Evolutionary conservation across 2,113 vertebrate species (phyloP).

Genomic region (Anseranas semipalmata): DNA sequence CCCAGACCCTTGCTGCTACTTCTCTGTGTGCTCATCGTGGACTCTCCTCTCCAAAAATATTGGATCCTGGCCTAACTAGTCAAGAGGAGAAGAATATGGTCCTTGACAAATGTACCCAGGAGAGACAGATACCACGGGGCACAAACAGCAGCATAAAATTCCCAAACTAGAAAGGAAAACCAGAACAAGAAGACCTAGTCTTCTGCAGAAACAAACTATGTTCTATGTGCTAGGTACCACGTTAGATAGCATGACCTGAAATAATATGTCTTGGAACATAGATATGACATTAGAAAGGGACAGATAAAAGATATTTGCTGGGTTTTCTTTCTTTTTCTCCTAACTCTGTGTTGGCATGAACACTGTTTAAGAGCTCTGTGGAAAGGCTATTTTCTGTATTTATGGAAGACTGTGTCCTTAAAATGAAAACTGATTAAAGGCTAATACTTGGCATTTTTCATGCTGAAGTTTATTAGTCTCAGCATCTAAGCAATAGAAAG

Average conservation of each 20-base stretch:
- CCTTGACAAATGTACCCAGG: background rate
- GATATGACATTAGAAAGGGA: background rate
- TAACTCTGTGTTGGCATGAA: background rate
- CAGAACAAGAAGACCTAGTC: background rate
- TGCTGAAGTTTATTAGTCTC: background rate
- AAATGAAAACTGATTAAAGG: background rate
- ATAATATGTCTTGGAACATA: background rate
- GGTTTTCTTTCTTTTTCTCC: background rate
- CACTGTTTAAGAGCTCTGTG: background rate
- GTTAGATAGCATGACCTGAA: background rate
- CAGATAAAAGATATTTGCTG: background rate
- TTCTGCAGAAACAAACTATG: background rate
- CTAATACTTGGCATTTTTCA: background rate
- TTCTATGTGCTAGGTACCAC: background rate
- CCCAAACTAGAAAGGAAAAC: background rate
- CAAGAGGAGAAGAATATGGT: background rate
- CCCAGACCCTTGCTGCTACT: background rate
- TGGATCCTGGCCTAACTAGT: background rate
- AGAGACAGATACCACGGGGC: background rate
- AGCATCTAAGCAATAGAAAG: background rate
- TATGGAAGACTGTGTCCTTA: background rate
- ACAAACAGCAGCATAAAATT: background rate
- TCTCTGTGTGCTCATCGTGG: accelerated
- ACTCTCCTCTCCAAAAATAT: background rate
- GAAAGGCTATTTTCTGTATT: background rate